phyloP scores from a whole-genome alignment of 1,140 invertebrate genomes.

The Dreissena rostriformis region DNA sequence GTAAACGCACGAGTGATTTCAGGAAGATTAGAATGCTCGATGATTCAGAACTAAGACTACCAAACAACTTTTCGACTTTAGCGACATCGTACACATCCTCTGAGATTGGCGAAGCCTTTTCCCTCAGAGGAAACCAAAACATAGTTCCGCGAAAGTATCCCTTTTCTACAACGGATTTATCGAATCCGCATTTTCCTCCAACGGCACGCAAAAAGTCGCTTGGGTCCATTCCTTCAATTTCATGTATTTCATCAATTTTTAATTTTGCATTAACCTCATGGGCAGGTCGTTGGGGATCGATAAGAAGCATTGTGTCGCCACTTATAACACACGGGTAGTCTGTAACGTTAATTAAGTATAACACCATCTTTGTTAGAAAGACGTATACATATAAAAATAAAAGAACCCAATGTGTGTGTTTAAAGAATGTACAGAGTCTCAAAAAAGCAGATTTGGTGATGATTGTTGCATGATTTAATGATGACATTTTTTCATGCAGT shows the following conservation, averaged over 20 bases:
- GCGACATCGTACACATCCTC: conserved; percentile 58
- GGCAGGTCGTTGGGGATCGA: conserved; percentile 67
- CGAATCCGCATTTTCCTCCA: conserved; percentile 10
- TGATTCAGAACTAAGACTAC: conserved; percentile 57
- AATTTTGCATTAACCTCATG: conserved; percentile 36
- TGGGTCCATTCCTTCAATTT: conserved; percentile 11
- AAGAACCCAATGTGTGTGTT: too few relatives aligned
- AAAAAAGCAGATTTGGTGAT: too few relatives aligned
- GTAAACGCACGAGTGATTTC: conserved; percentile 24
- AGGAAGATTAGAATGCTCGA: conserved; percentile 64
- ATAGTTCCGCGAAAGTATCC: conserved; percentile 67
- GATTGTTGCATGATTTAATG: too few relatives aligned
- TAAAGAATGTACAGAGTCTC: too few relatives aligned
- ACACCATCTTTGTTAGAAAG: background rate
- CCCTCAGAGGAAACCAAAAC: conserved; percentile 74
- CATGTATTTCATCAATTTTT: background rate
- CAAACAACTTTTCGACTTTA: conserved; percentile 64
- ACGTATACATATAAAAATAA: too few relatives aligned
- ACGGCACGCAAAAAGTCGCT: conserved; percentile 6
- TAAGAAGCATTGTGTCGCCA: conserved; percentile 66
- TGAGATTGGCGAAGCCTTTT: conserved; percentile 49
- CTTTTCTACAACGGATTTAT: background rate
- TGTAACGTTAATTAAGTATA: conserved; percentile 53
- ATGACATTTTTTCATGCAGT: too few relatives aligned
- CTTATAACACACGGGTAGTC: conserved; percentile 73